A percentile compares a stretch with the other conserved stretches of the same genome.
Conservation (phyloP, 2,797 vertebrate species). For the Rachycentron canadum region DNA sequence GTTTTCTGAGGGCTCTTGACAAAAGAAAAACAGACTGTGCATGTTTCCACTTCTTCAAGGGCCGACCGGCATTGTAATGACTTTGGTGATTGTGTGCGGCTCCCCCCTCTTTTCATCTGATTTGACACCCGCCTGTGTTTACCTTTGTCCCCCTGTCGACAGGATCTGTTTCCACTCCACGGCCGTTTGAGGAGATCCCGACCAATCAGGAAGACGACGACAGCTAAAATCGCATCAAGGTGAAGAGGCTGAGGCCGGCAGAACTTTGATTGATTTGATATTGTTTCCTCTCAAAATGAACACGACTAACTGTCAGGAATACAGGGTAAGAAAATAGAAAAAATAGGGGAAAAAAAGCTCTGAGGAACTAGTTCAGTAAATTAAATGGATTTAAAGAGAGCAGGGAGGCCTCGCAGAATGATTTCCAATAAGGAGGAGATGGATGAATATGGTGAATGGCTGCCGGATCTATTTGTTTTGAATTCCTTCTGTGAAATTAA, state of each 20-base stretch:
- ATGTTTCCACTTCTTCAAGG: slow-evolving; percentile 26
- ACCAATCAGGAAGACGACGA: slow-evolving; percentile 50
- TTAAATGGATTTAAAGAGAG: slow-evolving; percentile 73
- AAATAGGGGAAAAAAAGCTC: slow-evolving; percentile 4
- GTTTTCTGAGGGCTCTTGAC: slow-evolving; percentile 35
- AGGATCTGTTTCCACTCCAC: slow-evolving; percentile 48
- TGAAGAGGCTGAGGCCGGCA: slow-evolving; percentile 44
- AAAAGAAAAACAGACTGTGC: slow-evolving; percentile 34
- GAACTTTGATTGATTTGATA: slow-evolving; percentile 64
- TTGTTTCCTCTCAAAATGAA: slow-evolving; percentile 57
- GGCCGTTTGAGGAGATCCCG: slow-evolving; percentile 28
- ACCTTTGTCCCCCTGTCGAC: slow-evolving; percentile 37
- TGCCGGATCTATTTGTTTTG: slow-evolving; percentile 76
- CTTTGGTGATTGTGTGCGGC: slow-evolving; percentile 41
- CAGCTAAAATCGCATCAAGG: slow-evolving; percentile 37
- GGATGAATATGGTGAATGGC: slow-evolving; percentile 68
- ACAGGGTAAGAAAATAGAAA: slow-evolving; percentile 1
- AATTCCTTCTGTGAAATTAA: slow-evolving; percentile 80
- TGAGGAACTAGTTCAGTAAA: slow-evolving; percentile 68
- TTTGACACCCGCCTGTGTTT: slow-evolving; percentile 48
- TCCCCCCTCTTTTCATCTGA: slow-evolving; percentile 45
- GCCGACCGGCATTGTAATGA: slow-evolving; percentile 48
- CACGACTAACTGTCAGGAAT: slow-evolving; percentile 32
- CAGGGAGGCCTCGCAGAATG: slow-evolving; percentile 57
- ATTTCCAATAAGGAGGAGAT: slow-evolving; percentile 74